A percentile compares a stretch with the other conserved stretches of the same genome.
These are phyloP conservation scores for Galerucella pusilla DNA, from an alignment of 2,888 invertebrate species.

Conservation along the genomic window DNA sequence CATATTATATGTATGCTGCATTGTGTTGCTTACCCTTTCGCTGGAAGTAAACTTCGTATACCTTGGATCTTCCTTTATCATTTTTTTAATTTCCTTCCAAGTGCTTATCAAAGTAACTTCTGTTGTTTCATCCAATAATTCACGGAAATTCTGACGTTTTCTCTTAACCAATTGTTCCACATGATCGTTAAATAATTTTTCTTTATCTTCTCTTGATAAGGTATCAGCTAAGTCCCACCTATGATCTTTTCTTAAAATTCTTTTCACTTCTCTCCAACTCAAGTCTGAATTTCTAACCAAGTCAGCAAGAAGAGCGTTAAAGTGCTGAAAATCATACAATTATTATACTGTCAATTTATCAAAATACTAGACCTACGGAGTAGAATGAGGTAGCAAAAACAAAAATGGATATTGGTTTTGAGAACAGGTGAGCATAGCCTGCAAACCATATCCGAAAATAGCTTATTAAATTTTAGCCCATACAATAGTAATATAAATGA, in stretches of 20 bases:
- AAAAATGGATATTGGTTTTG: too few species aligned
- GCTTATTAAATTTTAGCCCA: too few species aligned
- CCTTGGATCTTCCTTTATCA: conserved; percentile 89
- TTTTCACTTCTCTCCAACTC: conserved; percentile 96
- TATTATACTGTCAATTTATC: too few species aligned
- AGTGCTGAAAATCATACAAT: conserved; percentile 72
- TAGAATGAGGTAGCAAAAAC: too few species aligned
- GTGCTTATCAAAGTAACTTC: conserved; percentile 83
- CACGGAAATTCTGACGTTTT: conserved; percentile 88
- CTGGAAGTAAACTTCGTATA: conserved; percentile 86
- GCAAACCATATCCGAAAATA: too few species aligned
- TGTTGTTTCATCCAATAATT: conserved; percentile 82
- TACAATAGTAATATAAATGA: too few species aligned
- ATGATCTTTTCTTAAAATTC: conserved; percentile 93
- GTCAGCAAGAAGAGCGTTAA: conserved; percentile 94
- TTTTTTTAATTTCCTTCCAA: conserved; percentile 88
- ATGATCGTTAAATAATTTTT: conserved; percentile 92
- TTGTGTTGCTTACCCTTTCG: conserved; percentile 73
- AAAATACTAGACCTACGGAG: too few species aligned
- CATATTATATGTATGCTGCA: not conserved
- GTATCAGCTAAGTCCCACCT: conserved; percentile 92
- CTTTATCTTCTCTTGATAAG: conserved; percentile 92
- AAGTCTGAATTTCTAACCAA: conserved; percentile 92
- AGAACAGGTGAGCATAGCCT: too few species aligned
- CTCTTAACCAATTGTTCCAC: conserved; percentile 84